Evolutionary conservation across 2,888 invertebrate genomes (phyloP).

Genomic region (Dascillus cervinus): DNA sequence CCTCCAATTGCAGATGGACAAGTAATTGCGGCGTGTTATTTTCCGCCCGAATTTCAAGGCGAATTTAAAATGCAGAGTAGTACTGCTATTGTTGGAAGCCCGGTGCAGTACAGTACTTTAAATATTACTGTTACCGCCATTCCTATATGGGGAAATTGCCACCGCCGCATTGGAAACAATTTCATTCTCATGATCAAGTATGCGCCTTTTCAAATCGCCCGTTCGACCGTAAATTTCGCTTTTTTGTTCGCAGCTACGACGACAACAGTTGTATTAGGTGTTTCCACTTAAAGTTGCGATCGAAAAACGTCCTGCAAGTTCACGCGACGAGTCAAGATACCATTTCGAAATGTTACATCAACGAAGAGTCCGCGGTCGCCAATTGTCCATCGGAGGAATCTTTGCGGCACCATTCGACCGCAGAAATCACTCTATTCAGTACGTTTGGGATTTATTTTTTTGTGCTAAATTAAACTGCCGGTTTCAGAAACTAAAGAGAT

Average conservation of each 20-base stretch:
- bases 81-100: conserved; percentile 39
- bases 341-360: conserved; percentile 51
- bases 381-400: conserved; percentile 48
- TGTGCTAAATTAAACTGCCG: conserved; percentile 8
- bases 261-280: conserved; percentile 54
- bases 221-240: not conserved
- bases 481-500: conserved; percentile 47
- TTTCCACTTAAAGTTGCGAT: conserved; percentile 51
- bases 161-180: conserved; percentile 51
- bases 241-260: conserved; percentile 40
- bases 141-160: conserved; percentile 59
- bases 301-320: conserved; percentile 54
- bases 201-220: conserved; percentile 19
- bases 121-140: conserved; percentile 56
- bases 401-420: conserved; percentile 28
- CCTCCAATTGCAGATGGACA: conserved; percentile 17
- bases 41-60: conserved; percentile 58
- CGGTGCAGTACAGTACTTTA: conserved; percentile 52
- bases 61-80: conserved; percentile 53
- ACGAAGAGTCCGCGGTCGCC: conserved; percentile 49
- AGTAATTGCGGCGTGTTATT: conserved; percentile 48
- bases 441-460: conserved; percentile 21
- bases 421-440: conserved; percentile 54
- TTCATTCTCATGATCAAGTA: conserved; percentile 54
- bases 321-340: conserved; percentile 50